Base-by-base conservation (phyloP, 2,113 vertebrate species). In the Thalassarche chlororhynchos region DNA sequence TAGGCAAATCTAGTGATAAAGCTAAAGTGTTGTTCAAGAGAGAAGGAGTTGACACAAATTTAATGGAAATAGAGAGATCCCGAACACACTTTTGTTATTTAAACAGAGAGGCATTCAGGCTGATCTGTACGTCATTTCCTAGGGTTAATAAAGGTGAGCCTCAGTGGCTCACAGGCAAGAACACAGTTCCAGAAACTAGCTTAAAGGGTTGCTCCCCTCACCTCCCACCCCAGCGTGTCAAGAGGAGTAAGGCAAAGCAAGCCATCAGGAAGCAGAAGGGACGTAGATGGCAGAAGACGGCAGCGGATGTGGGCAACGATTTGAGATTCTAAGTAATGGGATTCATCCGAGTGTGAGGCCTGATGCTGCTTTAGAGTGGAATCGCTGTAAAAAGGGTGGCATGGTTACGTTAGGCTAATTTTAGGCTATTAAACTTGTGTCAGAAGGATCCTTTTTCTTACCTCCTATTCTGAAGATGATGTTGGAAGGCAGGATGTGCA, bases 201-300 rank as follows among this genome's bases (percentile, higher is more conserved):
- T 52, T 23, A 7, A 12, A 66, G 17, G 81, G 24, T 18, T 28
- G 21, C 25, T 57, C 42, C 23, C 14, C 61, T 12, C 47, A 3
- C 10, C 10, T 38, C 8, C 32, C 36, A 4, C 2, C 49, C 26
- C 60, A 5, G 0, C 0, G 1, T 3, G 10, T 17, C 52, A 7
- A 34, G 29, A n/a, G 64, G 10, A 42, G 18, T 1, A 8, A 23
- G 44, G 29, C 47, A 20, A 12, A 29, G 38, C 24, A 60, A 36
- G 8, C n/a, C 74, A 5, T 6, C 13, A 5, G 25, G 24, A 32
- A 44, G 66, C 19, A 55, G 60, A 28, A 74, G 8, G 82, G 72
- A 28, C 8, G 26, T 17, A 24, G n/a, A 8, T 20, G 55, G 66
- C 66, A 40, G 83, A 26, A 52, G 57, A 4, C 10, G 3, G 58